phyloP scores from a whole-genome alignment of 2,797 vertebrate genomes.

The Thaleichthys pacificus region DNA sequence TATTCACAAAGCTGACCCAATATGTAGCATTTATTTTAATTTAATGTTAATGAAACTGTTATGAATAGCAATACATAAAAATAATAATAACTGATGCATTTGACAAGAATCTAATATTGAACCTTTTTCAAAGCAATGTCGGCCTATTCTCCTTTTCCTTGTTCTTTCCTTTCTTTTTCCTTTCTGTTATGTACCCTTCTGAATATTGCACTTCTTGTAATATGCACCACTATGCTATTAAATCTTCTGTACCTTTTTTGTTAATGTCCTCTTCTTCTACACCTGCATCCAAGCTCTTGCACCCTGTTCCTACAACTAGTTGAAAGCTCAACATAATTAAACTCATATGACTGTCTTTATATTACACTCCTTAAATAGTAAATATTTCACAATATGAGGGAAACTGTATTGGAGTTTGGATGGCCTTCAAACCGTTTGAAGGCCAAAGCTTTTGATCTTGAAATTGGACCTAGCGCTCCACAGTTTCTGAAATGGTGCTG shows the following conservation, averaged over 20 bases:
- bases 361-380: not conserved
- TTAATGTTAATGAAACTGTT: not conserved
- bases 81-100: not conserved
- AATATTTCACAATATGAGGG: not conserved
- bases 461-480: not conserved
- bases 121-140: not conserved
- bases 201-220: conserved; percentile 77
- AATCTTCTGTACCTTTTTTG: conserved; percentile 71
- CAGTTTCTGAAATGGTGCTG: not conserved
- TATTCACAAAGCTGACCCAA: not conserved
- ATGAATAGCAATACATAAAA: not conserved
- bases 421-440: not conserved
- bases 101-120: not conserved
- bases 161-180: conserved; percentile 54
- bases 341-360: conserved; percentile 21
- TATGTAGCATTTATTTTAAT: not conserved
- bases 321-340: not conserved
- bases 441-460: not conserved
- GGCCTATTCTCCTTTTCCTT: conserved; percentile 19
- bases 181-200: conserved; percentile 65
- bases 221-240: conserved; percentile 80
- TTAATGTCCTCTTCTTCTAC: conserved; percentile 39
- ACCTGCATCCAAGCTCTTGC: conserved; percentile 21
- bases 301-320: conserved; percentile 28
- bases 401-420: not conserved